A percentile compares a stretch with the other conserved stretches of the same genome.
Conservation (phyloP, 2,113 vertebrate genomes). For the Alosa alosa region DNA sequence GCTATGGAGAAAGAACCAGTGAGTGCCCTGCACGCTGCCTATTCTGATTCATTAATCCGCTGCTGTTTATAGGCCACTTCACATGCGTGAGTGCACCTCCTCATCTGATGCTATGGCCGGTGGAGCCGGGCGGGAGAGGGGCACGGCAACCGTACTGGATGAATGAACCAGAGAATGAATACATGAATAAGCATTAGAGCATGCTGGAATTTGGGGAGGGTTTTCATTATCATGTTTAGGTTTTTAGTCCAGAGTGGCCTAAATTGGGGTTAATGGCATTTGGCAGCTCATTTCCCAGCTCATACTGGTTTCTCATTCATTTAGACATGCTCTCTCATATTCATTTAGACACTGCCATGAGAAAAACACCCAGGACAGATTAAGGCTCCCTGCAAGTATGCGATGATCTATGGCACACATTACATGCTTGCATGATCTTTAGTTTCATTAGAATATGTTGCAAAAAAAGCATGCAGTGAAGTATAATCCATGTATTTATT, state of each 20-base stretch:
- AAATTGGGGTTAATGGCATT: background rate
- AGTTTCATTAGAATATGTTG: background rate
- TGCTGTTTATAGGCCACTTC: constrained; percentile 21
- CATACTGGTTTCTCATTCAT: background rate
- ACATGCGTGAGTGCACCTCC: constrained; percentile 30
- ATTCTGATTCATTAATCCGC: constrained; percentile 25
- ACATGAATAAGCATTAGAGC: constrained; percentile 33
- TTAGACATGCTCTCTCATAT: background rate
- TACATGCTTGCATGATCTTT: background rate
- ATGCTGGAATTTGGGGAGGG: background rate
- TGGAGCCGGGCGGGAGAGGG: constrained; percentile 12
- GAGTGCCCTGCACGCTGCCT: background rate
- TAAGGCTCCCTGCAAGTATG: background rate
- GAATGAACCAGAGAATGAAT: background rate
- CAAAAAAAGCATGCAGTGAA: background rate
- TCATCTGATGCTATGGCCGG: constrained; percentile 18
- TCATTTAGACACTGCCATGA: background rate
- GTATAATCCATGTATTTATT: background rate
- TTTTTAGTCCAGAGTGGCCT: background rate
- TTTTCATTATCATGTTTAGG: background rate
- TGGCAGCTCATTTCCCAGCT: background rate
- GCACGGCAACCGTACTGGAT: background rate
- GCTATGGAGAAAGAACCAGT: background rate
- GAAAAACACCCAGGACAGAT: background rate
- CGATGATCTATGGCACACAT: background rate